Conservation (phyloP, 2,113 vertebrate species). For the Hyperoodon ampullatus region DNA sequence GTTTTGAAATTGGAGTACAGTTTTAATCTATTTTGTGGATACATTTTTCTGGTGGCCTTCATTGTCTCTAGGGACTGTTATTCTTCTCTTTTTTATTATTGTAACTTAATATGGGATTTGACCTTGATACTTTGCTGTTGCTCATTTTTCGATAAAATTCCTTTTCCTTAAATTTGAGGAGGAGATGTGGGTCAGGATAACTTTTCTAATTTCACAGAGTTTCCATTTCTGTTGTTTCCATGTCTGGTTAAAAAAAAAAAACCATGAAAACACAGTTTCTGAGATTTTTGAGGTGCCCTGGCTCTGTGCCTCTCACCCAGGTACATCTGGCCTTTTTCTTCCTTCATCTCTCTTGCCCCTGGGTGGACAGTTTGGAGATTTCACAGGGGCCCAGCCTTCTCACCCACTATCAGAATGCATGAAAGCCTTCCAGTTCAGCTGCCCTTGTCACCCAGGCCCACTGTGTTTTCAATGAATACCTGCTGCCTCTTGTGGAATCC, state of each 20-base stretch:
- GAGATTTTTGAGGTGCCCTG: neutral
- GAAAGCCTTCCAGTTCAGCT: neutral
- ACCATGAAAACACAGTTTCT: neutral
- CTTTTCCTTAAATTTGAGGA: neutral
- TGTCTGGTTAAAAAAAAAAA: neutral
- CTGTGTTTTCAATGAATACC: accelerated
- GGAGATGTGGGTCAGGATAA: neutral
- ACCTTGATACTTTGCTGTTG: neutral
- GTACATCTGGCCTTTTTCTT: neutral
- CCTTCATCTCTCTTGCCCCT: neutral
- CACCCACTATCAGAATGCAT: no score
- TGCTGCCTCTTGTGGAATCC: no score
- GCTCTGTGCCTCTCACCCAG: neutral
- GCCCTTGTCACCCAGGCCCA: no score
- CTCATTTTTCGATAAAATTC: neutral
- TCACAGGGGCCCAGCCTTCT: neutral
- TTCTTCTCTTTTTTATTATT: neutral
- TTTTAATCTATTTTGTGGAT: neutral
- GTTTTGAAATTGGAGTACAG: neutral
- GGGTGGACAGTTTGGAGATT: neutral
- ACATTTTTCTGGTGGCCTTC: neutral
- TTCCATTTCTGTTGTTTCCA: neutral
- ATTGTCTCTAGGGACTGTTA: neutral
- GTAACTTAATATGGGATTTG: neutral
- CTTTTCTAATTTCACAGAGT: neutral